These are phyloP conservation scores for Macrosiphum euphorbiae DNA, from an alignment of 2,888 invertebrate genomes.

Conservation along the genomic window DNA sequence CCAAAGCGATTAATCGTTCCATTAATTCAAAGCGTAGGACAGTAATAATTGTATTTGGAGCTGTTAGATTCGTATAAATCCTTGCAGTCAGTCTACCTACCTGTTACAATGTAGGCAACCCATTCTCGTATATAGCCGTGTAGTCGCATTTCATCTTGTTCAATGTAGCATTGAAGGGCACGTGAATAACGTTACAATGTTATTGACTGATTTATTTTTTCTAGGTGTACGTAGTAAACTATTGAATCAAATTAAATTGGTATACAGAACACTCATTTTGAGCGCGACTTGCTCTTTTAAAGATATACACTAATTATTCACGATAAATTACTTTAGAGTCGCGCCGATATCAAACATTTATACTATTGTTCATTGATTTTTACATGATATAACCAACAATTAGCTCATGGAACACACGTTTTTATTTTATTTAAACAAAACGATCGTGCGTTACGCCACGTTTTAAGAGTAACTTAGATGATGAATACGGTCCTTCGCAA, in stretches of 20 bases:
- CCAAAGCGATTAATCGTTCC: neutral
- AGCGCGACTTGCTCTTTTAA: conserved; percentile 6
- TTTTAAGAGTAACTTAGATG: neutral
- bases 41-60: neutral
- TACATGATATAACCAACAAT: neutral
- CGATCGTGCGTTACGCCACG: neutral
- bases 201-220: conserved; percentile 41
- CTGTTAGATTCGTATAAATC: neutral
- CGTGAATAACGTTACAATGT: conserved; percentile 20
- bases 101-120: conserved; percentile 12
- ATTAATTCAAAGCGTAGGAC: neutral
- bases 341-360: neutral
- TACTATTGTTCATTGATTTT: neutral
- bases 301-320: neutral
- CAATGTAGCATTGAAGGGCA: neutral
- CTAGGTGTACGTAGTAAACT: conserved; percentile 49
- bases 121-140: neutral
- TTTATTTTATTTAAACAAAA: neutral
- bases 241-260: conserved; percentile 34
- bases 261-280: neutral
- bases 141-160: neutral
- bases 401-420: neutral
- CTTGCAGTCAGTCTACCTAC: neutral
- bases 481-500: neutral
- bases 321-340: neutral